Conservation (phyloP, 1,140 invertebrate genomes). For the Heterodera carotae region DNA sequence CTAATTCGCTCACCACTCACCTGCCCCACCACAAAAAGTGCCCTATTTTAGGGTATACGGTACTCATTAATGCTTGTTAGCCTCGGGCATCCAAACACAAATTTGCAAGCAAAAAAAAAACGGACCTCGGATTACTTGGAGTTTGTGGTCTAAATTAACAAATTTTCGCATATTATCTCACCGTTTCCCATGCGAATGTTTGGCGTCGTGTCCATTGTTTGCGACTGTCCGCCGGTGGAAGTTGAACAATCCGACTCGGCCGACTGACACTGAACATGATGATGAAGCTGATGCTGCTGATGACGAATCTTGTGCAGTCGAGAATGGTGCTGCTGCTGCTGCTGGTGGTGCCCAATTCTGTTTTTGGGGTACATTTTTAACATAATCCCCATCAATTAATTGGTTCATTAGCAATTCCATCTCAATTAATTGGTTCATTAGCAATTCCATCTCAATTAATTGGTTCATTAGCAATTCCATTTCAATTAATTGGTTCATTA, state of each 20-base stretch:
- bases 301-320: background rate
- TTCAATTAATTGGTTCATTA: too few species aligned
- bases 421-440: background rate
- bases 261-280: background rate
- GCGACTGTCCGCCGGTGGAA: background rate
- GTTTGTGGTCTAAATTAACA: too few species aligned
- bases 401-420: too few species aligned
- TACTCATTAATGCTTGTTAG: background rate
- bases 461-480: too few species aligned
- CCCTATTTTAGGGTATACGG: background rate
- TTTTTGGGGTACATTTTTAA: too few species aligned
- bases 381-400: background rate
- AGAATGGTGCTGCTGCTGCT: background rate
- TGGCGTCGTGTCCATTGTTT: background rate
- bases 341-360: background rate
- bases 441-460: too few species aligned
- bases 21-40: background rate
- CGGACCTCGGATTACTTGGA: too few species aligned
- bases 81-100: too few species aligned
- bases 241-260: background rate
- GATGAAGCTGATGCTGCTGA: background rate
- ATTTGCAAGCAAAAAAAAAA: too few species aligned
- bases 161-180: background rate
- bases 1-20: conserved; percentile 16
- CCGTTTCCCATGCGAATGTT: background rate